Base-by-base conservation (phyloP, 2,888 invertebrate species). In the Tetranychus piercei region DNA sequence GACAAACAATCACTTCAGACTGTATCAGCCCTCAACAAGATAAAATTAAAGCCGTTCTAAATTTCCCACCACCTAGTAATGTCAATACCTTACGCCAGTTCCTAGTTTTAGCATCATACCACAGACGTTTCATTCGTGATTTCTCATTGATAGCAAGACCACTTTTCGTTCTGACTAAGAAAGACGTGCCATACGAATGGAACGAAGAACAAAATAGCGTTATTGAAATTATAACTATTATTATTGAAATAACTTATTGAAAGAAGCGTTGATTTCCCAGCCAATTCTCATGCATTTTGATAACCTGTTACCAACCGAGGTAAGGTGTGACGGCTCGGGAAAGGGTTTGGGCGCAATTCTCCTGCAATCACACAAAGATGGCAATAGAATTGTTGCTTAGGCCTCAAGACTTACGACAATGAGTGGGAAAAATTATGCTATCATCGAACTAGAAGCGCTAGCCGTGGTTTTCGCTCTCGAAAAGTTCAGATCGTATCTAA, bases 141-240 rank as follows among this genome's bases (percentile, higher is more conserved):
- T 80, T 77, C 74, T 64, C 79, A 7, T 44, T 67, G 6, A 77
- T 79, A 8, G 79, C 78, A 8, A 73, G 67, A 23, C 78, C 78
- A 18, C 72, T 79, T 3, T 74, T 76, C 15, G 65, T 72, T 22
- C 74, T 78, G 18, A 74, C 75, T 1, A 74, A 77, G 45, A 73
- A 74, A 22, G 65, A 64, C n/a, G 69, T 44, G 15, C 65, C 64
- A n/a, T 80, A 80, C 44, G 20, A 43, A 15, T 80, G 79, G 79
- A 64, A 11, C 1, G 44, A 71, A 23, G 75, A 77, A 22, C 76
- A 77, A 34, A 23, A 77, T 18, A n/a, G 66, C 6, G 78, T 79
- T 6, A 75, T 78, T 22, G 34, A 74, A 20, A 18, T 6, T n/a
- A n/a, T n/a, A n/a, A n/a, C 65, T 64, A 65, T 22, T 75, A 5